Evolutionary conservation across 1,140 invertebrate genomes (phyloP).

Genomic region (Brachionus paranguensis): DNA sequence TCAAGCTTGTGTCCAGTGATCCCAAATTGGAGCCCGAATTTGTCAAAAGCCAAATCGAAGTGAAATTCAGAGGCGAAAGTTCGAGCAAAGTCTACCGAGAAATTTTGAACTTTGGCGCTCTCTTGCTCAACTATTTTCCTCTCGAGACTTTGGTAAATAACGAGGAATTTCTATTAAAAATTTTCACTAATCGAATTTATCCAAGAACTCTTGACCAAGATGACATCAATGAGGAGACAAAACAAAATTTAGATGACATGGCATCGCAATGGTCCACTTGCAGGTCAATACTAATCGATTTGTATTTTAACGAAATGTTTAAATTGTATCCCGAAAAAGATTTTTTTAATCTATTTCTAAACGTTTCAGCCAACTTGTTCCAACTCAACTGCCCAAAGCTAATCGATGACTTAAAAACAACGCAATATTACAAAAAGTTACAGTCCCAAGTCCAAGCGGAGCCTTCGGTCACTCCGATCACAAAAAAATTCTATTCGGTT

Average conservation of each 20-base stretch:
- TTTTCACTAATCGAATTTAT: background rate
- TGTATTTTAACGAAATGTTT: background rate
- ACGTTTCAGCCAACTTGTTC: background rate
- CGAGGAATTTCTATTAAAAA: background rate
- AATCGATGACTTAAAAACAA: background rate
- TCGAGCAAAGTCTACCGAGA: background rate
- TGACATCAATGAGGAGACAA: background rate
- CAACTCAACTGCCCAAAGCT: background rate
- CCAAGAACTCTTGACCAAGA: background rate
- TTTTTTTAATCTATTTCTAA: constrained; percentile 16
- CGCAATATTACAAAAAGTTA: background rate
- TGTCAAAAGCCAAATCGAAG: background rate
- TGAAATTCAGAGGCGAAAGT: constrained; percentile 8
- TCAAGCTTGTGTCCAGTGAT: background rate
- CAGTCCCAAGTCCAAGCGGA: background rate
- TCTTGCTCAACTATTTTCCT: constrained; percentile 19
- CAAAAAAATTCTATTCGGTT: constrained; percentile 1
- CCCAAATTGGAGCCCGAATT: constrained; percentile 12
- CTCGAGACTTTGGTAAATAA: background rate
- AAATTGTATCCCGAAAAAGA: constrained; percentile 1
- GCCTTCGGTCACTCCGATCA: background rate
- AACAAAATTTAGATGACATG: background rate
- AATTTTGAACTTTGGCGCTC: constrained; percentile 24
- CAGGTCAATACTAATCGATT: background rate
- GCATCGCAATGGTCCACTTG: background rate